phyloP scores from a whole-genome alignment of 2,113 vertebrate genomes.

The Macquaria ambigua region DNA sequence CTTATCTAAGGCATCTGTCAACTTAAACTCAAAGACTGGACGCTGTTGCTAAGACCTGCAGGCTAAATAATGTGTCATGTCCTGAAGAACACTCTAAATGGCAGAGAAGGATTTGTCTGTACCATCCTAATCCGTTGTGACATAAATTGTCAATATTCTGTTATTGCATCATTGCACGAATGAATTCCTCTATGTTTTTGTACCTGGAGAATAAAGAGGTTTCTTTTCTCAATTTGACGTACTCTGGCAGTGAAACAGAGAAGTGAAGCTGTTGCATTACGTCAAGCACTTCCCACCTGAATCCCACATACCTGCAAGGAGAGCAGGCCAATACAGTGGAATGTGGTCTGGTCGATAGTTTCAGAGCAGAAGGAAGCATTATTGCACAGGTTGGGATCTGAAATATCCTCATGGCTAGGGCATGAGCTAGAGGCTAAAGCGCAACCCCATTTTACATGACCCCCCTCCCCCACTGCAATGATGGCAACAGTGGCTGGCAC shows the following conservation, averaged over 20 bases:
- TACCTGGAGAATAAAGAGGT: slow-evolving; percentile 17
- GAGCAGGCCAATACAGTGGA: slow-evolving; percentile 45
- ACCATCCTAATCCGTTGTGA: not conserved
- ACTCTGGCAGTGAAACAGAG: slow-evolving; percentile 39
- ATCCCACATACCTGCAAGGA: slow-evolving; percentile 66
- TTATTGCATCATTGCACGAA: not conserved
- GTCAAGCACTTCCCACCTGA: slow-evolving; percentile 45
- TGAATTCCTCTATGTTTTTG: not conserved
- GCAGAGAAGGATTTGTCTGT: not conserved
- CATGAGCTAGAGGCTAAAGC: slow-evolving; percentile 67
- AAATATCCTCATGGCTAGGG: slow-evolving; percentile 57
- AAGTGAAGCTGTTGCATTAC: slow-evolving; percentile 42
- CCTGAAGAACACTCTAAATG: slow-evolving; percentile 3
- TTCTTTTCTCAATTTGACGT: slow-evolving; percentile 27
- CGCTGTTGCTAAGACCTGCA: slow-evolving; percentile 19
- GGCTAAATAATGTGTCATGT: slow-evolving; percentile 28
- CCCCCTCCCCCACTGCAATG: slow-evolving; percentile 69
- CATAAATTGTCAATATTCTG: not conserved
- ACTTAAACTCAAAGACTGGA: slow-evolving; percentile 46
- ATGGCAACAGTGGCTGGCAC: slow-evolving; percentile 72
- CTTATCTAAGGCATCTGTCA: slow-evolving; percentile 66
- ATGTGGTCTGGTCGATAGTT: slow-evolving; percentile 34
- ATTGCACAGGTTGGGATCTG: slow-evolving; percentile 67
- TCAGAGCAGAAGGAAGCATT: slow-evolving; percentile 50
- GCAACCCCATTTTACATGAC: slow-evolving; percentile 64